Evolutionary conservation across 2,113 vertebrate species (phyloP).

Genomic region (Amphiprion percula): DNA sequence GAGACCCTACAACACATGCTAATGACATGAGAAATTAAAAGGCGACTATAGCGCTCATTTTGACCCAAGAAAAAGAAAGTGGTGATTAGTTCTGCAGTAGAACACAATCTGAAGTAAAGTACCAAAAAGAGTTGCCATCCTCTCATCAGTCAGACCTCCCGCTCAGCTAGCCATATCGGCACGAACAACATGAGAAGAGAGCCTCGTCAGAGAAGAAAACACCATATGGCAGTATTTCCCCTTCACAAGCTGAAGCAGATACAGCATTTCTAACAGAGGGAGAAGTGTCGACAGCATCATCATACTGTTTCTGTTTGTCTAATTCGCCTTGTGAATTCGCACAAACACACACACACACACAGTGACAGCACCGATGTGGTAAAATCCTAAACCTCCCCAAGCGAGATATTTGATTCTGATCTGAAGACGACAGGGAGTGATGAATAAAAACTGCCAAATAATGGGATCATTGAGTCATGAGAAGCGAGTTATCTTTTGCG

Average conservation of each 20-base stretch:
- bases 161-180: constrained; percentile 44
- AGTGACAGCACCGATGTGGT: constrained; percentile 9
- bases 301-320: constrained; percentile 51
- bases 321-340: constrained; percentile 35
- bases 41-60: background rate
- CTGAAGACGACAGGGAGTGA: constrained; percentile 54
- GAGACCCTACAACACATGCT: background rate
- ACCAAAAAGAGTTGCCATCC: constrained; percentile 38
- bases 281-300: constrained; percentile 50
- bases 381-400: constrained; percentile 48
- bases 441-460: constrained; percentile 67
- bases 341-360: constrained; percentile 20
- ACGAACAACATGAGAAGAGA: constrained; percentile 54
- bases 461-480: constrained; percentile 77
- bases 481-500: constrained; percentile 63
- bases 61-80: background rate
- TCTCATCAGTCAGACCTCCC: constrained; percentile 54
- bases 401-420: constrained; percentile 71
- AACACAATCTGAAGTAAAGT: constrained; percentile 47
- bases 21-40: background rate
- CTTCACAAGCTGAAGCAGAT: constrained; percentile 35
- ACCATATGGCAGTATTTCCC: constrained; percentile 64
- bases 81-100: background rate
- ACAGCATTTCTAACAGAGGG: constrained; percentile 44
- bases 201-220: constrained; percentile 49